A percentile compares a stretch with the other conserved stretches of the same genome.
phyloP scores from a whole-genome alignment of 2,113 vertebrate species.

The Pandion haliaetus region DNA sequence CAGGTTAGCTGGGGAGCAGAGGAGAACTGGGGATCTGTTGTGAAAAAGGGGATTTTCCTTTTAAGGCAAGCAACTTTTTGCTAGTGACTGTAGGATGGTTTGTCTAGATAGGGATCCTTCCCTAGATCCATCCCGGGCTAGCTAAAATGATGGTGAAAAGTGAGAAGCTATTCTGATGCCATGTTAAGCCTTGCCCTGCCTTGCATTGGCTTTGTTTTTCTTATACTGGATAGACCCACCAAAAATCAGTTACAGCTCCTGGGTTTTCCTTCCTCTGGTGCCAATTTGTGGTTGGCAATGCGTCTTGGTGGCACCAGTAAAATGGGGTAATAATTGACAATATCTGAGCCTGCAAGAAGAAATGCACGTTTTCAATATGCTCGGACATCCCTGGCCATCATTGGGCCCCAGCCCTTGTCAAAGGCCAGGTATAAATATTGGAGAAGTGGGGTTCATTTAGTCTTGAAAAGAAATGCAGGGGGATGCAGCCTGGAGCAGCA shows the following conservation, averaged over 20 bases:
- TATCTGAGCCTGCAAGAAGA: neutral
- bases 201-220: neutral
- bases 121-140: neutral
- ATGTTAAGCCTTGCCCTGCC: neutral
- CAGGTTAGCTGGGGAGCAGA: neutral
- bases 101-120: neutral
- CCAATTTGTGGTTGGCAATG: neutral
- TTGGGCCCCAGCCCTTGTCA: fast-evolving
- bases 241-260: neutral
- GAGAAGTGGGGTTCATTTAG: fast-evolving
- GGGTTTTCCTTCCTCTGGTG: neutral
- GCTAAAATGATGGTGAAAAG: neutral
- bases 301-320: neutral
- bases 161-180: neutral
- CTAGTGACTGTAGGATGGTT: neutral
- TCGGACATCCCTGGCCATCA: fast-evolving
- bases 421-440: neutral
- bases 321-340: neutral
- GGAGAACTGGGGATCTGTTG: neutral
- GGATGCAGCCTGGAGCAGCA: neutral
- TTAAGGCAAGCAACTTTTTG: neutral
- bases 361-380: neutral
- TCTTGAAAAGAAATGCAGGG: neutral
- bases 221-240: neutral
- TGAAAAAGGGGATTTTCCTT: neutral